These are phyloP conservation scores for Andrena cerasifolii DNA, from an alignment of 1,140 invertebrate species.

Conservation along the genomic window DNA sequence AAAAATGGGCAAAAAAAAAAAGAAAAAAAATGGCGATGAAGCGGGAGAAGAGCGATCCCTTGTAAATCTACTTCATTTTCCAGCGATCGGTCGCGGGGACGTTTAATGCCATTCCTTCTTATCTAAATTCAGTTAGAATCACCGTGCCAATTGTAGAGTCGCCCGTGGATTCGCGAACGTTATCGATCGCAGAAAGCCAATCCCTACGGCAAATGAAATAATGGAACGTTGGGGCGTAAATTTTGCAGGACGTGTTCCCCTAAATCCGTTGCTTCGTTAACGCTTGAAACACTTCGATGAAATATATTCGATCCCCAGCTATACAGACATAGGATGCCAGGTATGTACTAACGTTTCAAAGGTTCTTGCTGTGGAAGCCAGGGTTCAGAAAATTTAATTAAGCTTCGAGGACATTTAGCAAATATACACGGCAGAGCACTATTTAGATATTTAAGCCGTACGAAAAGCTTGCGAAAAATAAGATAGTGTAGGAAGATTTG, in stretches of 20 bases:
- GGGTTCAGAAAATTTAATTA: no score
- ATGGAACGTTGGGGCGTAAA: constrained; percentile 12
- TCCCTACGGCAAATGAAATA: neutral
- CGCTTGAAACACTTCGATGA: neutral
- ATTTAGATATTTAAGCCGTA: no score
- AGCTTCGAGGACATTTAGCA: no score
- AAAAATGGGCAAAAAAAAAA: neutral
- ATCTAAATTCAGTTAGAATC: neutral
- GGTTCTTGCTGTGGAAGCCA: no score
- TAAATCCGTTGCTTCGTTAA: neutral
- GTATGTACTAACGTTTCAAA: no score
- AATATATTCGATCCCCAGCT: neutral
- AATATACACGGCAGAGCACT: no score
- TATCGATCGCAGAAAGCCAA: neutral
- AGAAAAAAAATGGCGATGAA: neutral
- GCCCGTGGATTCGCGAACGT: neutral
- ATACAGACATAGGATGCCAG: no score
- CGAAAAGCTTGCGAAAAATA: no score
- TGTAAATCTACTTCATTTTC: neutral
- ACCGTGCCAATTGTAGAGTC: neutral
- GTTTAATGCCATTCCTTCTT: constrained; percentile 9
- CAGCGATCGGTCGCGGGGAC: neutral
- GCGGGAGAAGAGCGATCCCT: neutral
- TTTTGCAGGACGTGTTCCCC: neutral
- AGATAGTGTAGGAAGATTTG: no score